These are phyloP conservation scores for Pseudois nayaur DNA, from an alignment of 2,113 vertebrate genomes.

Conservation along the genomic window DNA sequence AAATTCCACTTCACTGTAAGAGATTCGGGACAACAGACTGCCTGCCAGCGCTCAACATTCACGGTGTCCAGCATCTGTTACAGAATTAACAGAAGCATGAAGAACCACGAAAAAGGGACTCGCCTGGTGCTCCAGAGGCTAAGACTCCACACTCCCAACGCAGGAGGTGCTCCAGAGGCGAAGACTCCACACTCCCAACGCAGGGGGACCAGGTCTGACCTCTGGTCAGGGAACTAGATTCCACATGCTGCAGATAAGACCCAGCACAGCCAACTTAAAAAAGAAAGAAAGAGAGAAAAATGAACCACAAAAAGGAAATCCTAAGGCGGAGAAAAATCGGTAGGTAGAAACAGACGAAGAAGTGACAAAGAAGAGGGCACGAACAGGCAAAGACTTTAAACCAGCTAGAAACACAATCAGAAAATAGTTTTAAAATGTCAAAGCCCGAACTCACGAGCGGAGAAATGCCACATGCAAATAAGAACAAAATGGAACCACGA, in stretches of 20 bases:
- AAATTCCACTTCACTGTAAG: fast-evolving
- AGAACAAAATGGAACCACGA: fast-evolving
- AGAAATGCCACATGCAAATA: fast-evolving
- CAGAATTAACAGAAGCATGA: fast-evolving
- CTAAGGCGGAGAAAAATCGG: not conserved
- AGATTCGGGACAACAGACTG: fast-evolving
- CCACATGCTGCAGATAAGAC: not conserved
- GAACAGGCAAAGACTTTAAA: too few species aligned
- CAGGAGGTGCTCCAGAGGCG: not conserved
- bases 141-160: not conserved
- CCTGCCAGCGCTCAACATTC: fast-evolving
- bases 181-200: not conserved
- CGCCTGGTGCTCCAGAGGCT: not conserved
- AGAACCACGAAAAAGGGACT: not conserved
- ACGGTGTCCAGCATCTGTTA: fast-evolving
- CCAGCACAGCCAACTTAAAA: not conserved
- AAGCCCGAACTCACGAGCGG: too few species aligned
- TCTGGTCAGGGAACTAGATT: not conserved
- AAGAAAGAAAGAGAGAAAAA: not conserved
- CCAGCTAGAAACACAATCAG: not conserved
- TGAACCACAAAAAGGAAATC: fast-evolving
- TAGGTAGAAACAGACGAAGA: not conserved
- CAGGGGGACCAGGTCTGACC: not conserved
- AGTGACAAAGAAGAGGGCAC: fast-evolving
- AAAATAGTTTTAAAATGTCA: not conserved